Evolutionary conservation across 64 coral and sea anemone species (phyloP).

Genomic region (Pocillopora verrucosa): DNA sequence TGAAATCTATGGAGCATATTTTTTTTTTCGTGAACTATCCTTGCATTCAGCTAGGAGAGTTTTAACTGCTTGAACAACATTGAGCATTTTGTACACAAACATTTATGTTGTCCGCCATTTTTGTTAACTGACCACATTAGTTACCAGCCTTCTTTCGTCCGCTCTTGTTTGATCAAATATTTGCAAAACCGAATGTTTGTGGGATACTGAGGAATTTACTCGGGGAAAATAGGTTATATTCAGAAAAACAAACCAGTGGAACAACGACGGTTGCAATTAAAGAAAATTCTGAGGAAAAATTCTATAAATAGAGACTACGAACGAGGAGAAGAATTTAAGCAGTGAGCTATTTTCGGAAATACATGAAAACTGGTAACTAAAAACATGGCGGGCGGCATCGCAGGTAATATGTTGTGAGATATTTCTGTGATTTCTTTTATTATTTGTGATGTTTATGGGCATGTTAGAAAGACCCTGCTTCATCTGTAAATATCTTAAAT

Average conservation of each 20-base stretch:
- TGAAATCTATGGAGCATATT: constrained; percentile 6
- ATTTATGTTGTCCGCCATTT: constrained; percentile 49
- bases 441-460: constrained; percentile 14
- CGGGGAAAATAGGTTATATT: not conserved
- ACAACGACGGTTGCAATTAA: not conserved
- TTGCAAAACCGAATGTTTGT: not conserved
- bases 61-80: not conserved
- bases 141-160: not conserved
- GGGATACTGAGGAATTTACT: not conserved
- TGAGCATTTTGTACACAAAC: constrained; percentile 20
- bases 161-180: not conserved
- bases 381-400: constrained; percentile 69
- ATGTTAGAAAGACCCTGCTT: constrained; percentile 45
- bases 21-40: not conserved
- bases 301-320: constrained; percentile 14
- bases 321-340: too few relatives aligned
- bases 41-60: not conserved
- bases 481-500: constrained; percentile 2
- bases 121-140: not conserved
- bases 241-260: not conserved
- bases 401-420: not conserved
- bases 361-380: constrained; percentile 2
- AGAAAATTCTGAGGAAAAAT: not conserved
- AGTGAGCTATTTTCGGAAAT: not conserved
- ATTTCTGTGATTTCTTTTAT: not conserved